Base-by-base conservation (phyloP, 2,113 vertebrate genomes). In the Drymodes brunneopygia region DNA sequence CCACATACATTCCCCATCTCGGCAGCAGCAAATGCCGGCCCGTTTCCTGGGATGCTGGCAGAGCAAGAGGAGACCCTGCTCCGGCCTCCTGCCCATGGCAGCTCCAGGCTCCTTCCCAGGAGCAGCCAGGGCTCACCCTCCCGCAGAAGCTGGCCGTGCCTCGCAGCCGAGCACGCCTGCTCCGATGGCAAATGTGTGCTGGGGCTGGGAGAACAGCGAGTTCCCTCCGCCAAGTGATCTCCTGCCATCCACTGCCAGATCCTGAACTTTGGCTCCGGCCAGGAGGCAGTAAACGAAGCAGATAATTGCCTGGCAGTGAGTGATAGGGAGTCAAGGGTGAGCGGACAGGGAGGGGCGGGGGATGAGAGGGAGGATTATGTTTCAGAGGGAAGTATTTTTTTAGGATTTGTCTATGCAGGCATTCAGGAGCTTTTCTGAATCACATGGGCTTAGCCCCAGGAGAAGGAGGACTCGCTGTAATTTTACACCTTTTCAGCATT, bases 231-330 rank as follows among this genome's bases (percentile, higher is more conserved):
- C 6, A 21, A 81, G 85, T 54, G 72, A 94, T 83, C 95, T 66
- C 67, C 86, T 66, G 94, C 92, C 91, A 56, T 70, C 78, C 0
- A 5, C 85, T 71, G 83, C 84, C 95, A 56, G 64, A 45, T 77
- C 87, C 89, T 86, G 93, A 95, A 82, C 94, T 85, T 92, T 88
- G 95, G 84, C 91, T 94, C 58, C 1, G 11, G 66, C 54, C 95
- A 70, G 85, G 64, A 93, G 91, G 65, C 88, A 58, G 70, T 36
- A 67, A 72, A 80, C 24, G 69, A 56, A 94, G 91, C 78, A 91
- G 91, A 80, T 95, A 97, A 95, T 95, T 95, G 94, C 94, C 62
- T 96, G 89, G 93, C 93, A 95, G 91, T 79, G 93, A 75, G 69
- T 47, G 96, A 94, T 80, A 72, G 60, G 64, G 91, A 95, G 90